These are phyloP conservation scores for Phaethornis superciliosus DNA, from an alignment of 2,113 vertebrate genomes.

Conservation along the genomic window DNA sequence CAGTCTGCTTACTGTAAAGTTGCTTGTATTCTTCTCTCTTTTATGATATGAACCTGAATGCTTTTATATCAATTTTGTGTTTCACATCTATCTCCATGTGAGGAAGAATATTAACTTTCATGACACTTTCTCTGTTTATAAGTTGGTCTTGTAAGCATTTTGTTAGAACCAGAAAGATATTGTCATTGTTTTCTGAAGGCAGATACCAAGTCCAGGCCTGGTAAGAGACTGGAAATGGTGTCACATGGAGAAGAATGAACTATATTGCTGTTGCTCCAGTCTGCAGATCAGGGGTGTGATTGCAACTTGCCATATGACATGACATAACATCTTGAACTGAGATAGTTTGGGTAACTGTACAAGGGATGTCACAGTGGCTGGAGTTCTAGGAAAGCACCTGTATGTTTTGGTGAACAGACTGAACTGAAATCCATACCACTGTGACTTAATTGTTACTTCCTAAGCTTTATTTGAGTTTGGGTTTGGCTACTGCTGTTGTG, in stretches of 20 bases:
- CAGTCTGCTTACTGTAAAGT: not conserved
- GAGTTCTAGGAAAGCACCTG: not conserved
- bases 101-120: not conserved
- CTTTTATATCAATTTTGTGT: not conserved
- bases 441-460: not conserved
- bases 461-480: not conserved
- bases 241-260: not conserved
- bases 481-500: not conserved
- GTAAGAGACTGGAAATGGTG: not conserved
- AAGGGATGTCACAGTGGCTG: not conserved
- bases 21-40: not conserved
- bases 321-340: not conserved
- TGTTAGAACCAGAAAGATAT: not conserved
- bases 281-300: not conserved
- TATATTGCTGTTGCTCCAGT: not conserved
- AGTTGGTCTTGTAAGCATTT: not conserved
- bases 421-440: not conserved
- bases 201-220: not conserved
- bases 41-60: not conserved
- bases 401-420: not conserved
- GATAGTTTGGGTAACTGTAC: not conserved
- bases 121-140: not conserved
- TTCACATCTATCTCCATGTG: not conserved
- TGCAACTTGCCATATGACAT: not conserved
- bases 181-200: accelerated